Evolutionary conservation across 1,140 invertebrate species (phyloP).

Genomic region (Ditylenchus dipsaci): DNA sequence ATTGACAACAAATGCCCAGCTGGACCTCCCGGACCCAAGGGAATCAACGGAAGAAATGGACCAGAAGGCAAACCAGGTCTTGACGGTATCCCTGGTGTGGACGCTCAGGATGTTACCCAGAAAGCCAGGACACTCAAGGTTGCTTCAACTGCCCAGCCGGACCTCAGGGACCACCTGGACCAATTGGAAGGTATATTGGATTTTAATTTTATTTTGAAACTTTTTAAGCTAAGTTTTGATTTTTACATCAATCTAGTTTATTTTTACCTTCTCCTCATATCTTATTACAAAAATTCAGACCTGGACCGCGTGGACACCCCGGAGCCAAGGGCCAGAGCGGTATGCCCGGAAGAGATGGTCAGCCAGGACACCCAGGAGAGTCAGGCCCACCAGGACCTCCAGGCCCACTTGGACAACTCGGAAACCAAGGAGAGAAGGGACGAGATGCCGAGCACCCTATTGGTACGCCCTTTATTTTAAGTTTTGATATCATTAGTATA

Average conservation of each 20-base stretch:
- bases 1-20: conserved; percentile 55
- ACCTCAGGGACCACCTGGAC: conserved; percentile 45
- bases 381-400: conserved; percentile 29
- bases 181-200: conserved; percentile 33
- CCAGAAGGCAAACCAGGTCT: conserved; percentile 39
- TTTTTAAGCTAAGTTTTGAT: no score
- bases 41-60: conserved; percentile 32
- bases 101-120: conserved; percentile 47
- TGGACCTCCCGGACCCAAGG: conserved; percentile 51
- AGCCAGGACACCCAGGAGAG: conserved; percentile 43
- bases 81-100: conserved; percentile 40
- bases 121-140: conserved; percentile 28
- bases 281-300: conserved; percentile 7
- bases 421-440: conserved; percentile 47
- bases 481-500: background rate
- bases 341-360: conserved; percentile 47
- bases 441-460: conserved; percentile 42
- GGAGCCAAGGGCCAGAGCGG: conserved; percentile 50
- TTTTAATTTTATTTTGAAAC: no score
- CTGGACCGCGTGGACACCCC: conserved; percentile 49
- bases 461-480: background rate
- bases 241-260: no score
- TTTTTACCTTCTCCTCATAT: no score
- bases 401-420: conserved; percentile 34
- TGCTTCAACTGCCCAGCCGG: conserved; percentile 50